Base-by-base conservation (phyloP, 2,797 vertebrate genomes). In the Mus caroli region DNA sequence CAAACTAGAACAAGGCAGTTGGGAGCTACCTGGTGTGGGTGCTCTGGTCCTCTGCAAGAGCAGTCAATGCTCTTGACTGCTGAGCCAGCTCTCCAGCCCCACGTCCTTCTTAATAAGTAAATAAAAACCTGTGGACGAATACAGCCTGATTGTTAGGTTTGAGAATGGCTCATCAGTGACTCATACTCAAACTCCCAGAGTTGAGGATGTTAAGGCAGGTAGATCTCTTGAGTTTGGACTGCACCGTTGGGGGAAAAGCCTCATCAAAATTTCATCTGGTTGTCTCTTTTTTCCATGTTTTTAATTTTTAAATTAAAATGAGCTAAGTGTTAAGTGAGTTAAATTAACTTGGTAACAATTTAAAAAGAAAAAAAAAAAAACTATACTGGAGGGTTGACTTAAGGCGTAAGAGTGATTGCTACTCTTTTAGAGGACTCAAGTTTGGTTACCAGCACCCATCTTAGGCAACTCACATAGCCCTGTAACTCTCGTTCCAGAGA, bases 211-310 rank as follows among this genome's bases (percentile, higher is more conserved):
- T 2, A 50, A 40, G 64, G 3, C 85, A 56, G 50, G 34, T 4
- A 54, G 34, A 40, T 37, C 50, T 71, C 50, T 87, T 71, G 64
- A 71, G 14, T 71, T 54, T 86, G 46, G 46, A 52, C 46, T 52
- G 52, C 12, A 71, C 8, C 13, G 26, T 54, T 60, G n/a, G 37
- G 37, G 14, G 8, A 64, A 69, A 52, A 69, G 12, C 20, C 13
- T 37, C 34, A 46, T 31, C 62, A 34, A 88, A 89, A 52, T 94
- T 94, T 94, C 34, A 75, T 79, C 56, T 24, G 77, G 17, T 75
- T 77, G 24, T 94, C n/a, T 96, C 94, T 76, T 75, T 50, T 46
- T 43, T 46, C 46, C 46, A 58, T 94, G 26, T 92, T 80, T 91
- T 96, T 92, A 82, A 12, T 92, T 95, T 37, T 58, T 31, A 89